These are phyloP conservation scores for Proctacanthus coquilletti DNA, from an alignment of 1,140 invertebrate species.

Conservation along the genomic window DNA sequence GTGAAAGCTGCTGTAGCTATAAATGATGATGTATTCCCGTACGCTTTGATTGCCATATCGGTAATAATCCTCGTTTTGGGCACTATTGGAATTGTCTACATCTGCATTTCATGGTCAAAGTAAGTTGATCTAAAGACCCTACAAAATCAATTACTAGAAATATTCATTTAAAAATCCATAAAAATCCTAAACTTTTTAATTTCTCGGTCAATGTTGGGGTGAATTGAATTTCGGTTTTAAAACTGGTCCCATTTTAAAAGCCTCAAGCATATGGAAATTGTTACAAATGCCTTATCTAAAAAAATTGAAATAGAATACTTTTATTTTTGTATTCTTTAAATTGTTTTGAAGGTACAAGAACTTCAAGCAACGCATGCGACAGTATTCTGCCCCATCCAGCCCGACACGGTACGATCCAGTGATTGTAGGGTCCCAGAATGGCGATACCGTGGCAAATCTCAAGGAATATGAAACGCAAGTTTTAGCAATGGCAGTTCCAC, in stretches of 20 bases:
- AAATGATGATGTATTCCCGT: slow-evolving; percentile 59
- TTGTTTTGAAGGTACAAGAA: slow-evolving; percentile 47
- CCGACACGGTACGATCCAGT: slow-evolving; percentile 58
- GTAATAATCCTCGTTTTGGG: slow-evolving; percentile 73
- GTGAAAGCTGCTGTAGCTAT: slow-evolving; percentile 40
- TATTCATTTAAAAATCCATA: slow-evolving; percentile 1
- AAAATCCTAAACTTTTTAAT: too few relatives aligned
- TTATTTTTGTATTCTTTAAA: slow-evolving; percentile 3
- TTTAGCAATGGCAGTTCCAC: slow-evolving; percentile 72
- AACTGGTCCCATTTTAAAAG: too few relatives aligned
- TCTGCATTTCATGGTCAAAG: slow-evolving; percentile 85
- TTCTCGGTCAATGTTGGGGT: too few relatives aligned
- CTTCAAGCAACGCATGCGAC: slow-evolving; percentile 60
- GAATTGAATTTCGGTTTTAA: too few relatives aligned
- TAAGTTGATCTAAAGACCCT: slow-evolving; percentile 35
- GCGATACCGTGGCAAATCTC: slow-evolving; percentile 31
- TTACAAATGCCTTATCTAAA: not conserved
- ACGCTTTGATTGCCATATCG: slow-evolving; percentile 72
- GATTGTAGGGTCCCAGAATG: slow-evolving; percentile 43
- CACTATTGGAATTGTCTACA: slow-evolving; percentile 73
- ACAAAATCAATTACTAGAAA: slow-evolving; percentile 2
- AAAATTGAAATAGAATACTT: not conserved
- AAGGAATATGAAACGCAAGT: slow-evolving; percentile 82
- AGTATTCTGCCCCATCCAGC: slow-evolving; percentile 47
- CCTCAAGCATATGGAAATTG: too few relatives aligned